Percentiles rank a stretch among this genome's conserved stretches.
Conservation (phyloP, 1,140 invertebrate species). For the Calephelis nemesis region DNA sequence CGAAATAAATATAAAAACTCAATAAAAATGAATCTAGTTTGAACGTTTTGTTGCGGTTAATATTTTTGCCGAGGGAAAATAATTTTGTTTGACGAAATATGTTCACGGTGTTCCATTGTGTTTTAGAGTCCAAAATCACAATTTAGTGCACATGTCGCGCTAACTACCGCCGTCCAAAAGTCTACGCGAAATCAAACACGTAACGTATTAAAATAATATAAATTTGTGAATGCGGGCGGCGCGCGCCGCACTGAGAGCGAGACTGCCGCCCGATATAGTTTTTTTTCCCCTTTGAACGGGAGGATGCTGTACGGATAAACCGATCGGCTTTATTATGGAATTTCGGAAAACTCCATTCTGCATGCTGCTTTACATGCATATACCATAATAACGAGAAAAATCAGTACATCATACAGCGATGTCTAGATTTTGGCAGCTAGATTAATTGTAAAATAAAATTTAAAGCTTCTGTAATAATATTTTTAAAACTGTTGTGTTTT, state of each 20-base stretch:
- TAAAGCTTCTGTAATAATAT: no score
- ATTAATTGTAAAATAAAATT: no score
- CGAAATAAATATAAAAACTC: constrained; percentile 41
- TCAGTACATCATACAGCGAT: no score
- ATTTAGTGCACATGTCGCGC: constrained; percentile 67
- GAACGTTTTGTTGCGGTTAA: constrained; percentile 71
- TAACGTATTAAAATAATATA: constrained; percentile 71
- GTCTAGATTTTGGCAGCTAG: no score
- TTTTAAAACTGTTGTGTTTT: no score
- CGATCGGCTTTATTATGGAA: constrained; percentile 49
- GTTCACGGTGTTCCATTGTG: constrained; percentile 62
- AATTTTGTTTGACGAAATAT: constrained; percentile 61
- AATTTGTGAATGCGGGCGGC: constrained; percentile 64
- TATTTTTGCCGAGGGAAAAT: constrained; percentile 56
- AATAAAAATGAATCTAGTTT: constrained; percentile 62
- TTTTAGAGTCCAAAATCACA: constrained; percentile 68
- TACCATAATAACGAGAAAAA: background rate
- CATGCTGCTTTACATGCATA: constrained; percentile 11
- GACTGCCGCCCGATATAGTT: constrained; percentile 49
- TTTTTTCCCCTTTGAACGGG: constrained; percentile 67
- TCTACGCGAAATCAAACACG: constrained; percentile 77
- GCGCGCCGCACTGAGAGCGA: constrained; percentile 63
- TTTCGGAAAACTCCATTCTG: constrained; percentile 33
- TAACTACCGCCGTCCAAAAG: constrained; percentile 66
- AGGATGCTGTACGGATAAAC: constrained; percentile 65